phyloP scores from a whole-genome alignment of 2,113 vertebrate genomes.

The Edolisoma coerulescens region DNA sequence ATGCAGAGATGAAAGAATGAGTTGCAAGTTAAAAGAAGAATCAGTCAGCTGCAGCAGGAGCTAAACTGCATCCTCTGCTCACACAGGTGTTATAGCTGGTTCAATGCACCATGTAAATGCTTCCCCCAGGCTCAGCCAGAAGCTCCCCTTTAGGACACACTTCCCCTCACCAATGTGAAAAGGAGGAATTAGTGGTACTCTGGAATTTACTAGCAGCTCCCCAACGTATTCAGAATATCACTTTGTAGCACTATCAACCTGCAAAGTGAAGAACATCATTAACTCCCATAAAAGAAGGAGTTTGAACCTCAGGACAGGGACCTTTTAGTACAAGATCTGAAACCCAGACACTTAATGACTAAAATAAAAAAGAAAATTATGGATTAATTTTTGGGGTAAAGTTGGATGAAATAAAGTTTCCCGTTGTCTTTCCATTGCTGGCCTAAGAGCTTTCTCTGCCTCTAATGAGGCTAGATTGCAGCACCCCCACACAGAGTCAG shows the following conservation, averaged over 20 bases:
- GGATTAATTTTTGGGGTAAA: constrained; percentile 23
- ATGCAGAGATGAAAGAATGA: neutral
- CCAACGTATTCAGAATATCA: neutral
- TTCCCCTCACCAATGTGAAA: neutral
- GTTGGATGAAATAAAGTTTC: constrained; percentile 44
- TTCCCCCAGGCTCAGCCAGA: neutral
- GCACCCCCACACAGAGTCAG: constrained; percentile 29
- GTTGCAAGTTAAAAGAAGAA: neutral
- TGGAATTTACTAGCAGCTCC: neutral
- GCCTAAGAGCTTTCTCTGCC: constrained; percentile 27
- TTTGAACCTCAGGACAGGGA: neutral
- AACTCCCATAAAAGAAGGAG: neutral
- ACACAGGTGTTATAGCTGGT: neutral
- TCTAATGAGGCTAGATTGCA: constrained; percentile 58
- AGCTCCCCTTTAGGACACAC: neutral
- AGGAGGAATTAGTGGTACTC: neutral
- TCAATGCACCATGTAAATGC: neutral
- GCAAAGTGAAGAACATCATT: neutral
- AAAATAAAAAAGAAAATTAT: neutral
- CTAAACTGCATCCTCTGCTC: neutral
- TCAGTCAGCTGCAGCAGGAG: neutral
- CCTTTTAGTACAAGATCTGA: neutral
- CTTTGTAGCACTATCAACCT: neutral
- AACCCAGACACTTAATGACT: neutral
- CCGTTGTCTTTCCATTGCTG: constrained; percentile 43